Percentiles rank a stretch among this genome's conserved stretches.
phyloP scores from a whole-genome alignment of 2,888 invertebrate genomes.

The Phlogophora meticulosa region DNA sequence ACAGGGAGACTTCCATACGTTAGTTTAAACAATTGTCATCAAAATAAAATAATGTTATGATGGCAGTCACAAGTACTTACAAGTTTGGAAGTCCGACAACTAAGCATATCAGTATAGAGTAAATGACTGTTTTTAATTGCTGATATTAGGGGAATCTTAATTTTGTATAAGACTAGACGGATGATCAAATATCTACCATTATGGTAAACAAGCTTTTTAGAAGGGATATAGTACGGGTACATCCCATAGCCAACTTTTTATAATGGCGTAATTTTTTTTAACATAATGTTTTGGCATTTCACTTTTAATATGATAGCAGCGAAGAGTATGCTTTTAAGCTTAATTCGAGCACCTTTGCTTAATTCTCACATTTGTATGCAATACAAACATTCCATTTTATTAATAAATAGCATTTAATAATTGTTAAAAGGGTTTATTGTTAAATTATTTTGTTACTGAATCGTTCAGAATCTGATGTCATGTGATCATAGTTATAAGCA shows the following conservation, averaged over 20 bases:
- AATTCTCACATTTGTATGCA: slow-evolving; percentile 26
- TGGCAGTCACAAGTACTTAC: background rate
- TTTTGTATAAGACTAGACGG: background rate
- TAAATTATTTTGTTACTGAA: slow-evolving; percentile 57
- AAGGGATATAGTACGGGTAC: background rate
- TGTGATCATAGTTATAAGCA: slow-evolving; percentile 68
- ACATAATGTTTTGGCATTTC: background rate
- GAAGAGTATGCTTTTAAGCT: slow-evolving; percentile 18
- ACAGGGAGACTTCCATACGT: slow-evolving; percentile 4
- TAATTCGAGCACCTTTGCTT: slow-evolving; percentile 41
- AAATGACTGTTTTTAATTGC: slow-evolving; percentile 11
- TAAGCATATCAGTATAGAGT: background rate
- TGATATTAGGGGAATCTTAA: slow-evolving; percentile 17
- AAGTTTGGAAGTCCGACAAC: background rate
- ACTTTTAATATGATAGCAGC: background rate
- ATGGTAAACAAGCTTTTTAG: background rate
- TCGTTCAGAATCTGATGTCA: slow-evolving; percentile 62
- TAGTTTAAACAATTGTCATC: background rate
- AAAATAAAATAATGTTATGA: background rate
- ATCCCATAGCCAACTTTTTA: slow-evolving; percentile 20
- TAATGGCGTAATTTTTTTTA: slow-evolving; percentile 29
- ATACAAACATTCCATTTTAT: slow-evolving; percentile 59
- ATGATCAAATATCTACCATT: background rate
- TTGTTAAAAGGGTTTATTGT: slow-evolving; percentile 60
- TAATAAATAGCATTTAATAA: slow-evolving; percentile 52